Evolutionary conservation across 2,888 invertebrate genomes (phyloP), one percentile per base, ranked within the genome.

Genomic region (Ditula angustiorana): DNA sequence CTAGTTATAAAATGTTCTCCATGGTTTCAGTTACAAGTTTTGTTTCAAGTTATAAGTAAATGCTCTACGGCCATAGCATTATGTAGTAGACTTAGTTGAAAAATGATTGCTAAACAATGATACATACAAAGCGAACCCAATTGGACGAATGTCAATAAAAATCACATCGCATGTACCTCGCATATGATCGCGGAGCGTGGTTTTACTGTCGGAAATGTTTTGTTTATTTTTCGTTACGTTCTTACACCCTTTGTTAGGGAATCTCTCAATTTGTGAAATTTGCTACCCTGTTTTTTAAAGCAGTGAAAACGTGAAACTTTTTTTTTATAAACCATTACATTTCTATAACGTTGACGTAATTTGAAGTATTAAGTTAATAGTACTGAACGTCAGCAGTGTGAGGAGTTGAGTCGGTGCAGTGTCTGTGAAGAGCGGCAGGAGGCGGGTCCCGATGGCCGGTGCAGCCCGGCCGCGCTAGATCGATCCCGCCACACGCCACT

Each of bases 391-490:
- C 26, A 59, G 35, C 49, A 65, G 68, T 66, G 68, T 5, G 44
- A 44, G 44, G 35, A 60, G 52, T 50, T 68, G 56, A 52, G 68
- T 66, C 33, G 13, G 46, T 63, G 69, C 75, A 75, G 75, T 78
- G 83, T 80, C 78, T 70, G 78, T 79, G 83, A 63, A 77, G 82
- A 68, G 73, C 69, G 69, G 61, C 68, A 66, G 67, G 57, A 74
- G 71, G 71, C 71, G 62, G 70, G 72, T 69, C 72, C 77, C 74
- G 72, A 86, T 84, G 86, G 85, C 78, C 80, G 74, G 66, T 67
- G 68, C 66, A 66, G 75, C 78, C 76, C 81, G 80, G 79, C 77
- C 74, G 75, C 79, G 88, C 89, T 90, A 85, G 79, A 90, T 90
- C 90, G 90, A 90, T 87, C 86, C 83, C 78, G 82, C 79, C 78